Base-by-base conservation (phyloP, 2,888 invertebrate species). In the Platycheirus albimanus region DNA sequence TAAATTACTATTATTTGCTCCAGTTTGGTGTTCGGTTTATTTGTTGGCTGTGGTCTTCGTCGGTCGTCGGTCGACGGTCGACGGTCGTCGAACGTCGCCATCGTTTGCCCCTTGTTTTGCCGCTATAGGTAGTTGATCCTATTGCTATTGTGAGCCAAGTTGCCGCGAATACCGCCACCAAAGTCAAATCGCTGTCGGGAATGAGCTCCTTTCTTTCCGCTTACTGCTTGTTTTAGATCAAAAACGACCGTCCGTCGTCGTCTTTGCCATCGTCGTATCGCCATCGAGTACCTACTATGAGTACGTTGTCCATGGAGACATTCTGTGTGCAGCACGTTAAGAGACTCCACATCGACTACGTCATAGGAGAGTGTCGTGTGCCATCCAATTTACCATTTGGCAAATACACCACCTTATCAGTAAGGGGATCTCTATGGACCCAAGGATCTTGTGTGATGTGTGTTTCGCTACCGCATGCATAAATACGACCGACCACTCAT, bases 1-100 rank as follows among this genome's bases (percentile, higher is more conserved):
- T 78, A 83, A 83, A 83, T 83, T 83, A 83, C 83, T 83, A 83
- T 83, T 83, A 83, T 83, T 83, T 83, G 83, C 78, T 83, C 83
- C 51, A 83, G 83, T 83, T 83, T 78, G 83, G 83, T 83, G 77
- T 83, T 83, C 69, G 83, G 77, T 81, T 78, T 83, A 78, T 83
- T 83, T 83, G 72, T 83, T 72, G 63, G 51, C 56, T 78, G 77
- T 51, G 76, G 81, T 63, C 71, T 49, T 52, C 47, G 64, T 20
- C 45, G 20, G 28, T 49, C n/a, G n/a, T n/a, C n/a, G n/a, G n/a
- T n/a, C n/a, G n/a, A n/a, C n/a, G n/a, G n/a, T n/a, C n/a, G n/a
- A n/a, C n/a, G n/a, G n/a, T n/a, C n/a, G n/a, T n/a, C n/a, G n/a
- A n/a, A n/a, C n/a, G 28, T 41, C 30, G 33, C n/a, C 41, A n/a